Base-by-base conservation (phyloP, 2,797 vertebrate species). In the Parauchenoglanis punctatus region DNA sequence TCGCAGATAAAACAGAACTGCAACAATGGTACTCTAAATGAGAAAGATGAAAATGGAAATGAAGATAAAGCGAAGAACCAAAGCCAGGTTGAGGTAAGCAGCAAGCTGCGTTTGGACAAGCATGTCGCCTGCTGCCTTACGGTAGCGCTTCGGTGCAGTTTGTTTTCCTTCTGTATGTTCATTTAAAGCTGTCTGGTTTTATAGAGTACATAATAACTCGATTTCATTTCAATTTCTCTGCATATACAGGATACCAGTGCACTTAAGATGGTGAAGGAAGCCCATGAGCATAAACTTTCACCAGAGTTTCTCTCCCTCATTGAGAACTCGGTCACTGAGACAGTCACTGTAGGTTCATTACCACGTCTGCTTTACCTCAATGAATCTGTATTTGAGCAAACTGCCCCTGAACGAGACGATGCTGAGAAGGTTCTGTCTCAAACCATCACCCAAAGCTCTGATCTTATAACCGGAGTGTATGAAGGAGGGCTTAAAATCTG, bases 401-500 rank as follows among this genome's bases (percentile, higher is more conserved):
- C 96, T 0, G 93, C 94, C 56, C 87, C 83, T 0, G 95, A 96
- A 75, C 91, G 93, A 78, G 93, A 93, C 7, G 96, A 97, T 81
- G 67, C 67, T 1, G 98, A 98, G 93, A 94, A 96, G 63, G 96
- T 97, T 0, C 83, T 97, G 46, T 95, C 95, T 31, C 90, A 93
- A 93, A 96, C 95, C 0, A 81, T 93, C 4, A 94, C 96, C 83
- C 95, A 97, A 90, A 96, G 94, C 87, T 98, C 97, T 7, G 98
- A 99, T 92, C 97, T 99, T 85, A 98, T 99, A 92, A 93, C 97
- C 0, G 98, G 99, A 28, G 92, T 99, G 84, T 99, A 99, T 0
- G 98, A 99, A 93, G 99, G 98, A 78, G 99, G 99, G n/a, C 94
- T 99, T 91, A 98, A 98, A 94, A 97, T 99, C 91, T 99, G 98